Base-by-base conservation (phyloP, 2,888 invertebrate species). In the Sarcophaga caerulescens region DNA sequence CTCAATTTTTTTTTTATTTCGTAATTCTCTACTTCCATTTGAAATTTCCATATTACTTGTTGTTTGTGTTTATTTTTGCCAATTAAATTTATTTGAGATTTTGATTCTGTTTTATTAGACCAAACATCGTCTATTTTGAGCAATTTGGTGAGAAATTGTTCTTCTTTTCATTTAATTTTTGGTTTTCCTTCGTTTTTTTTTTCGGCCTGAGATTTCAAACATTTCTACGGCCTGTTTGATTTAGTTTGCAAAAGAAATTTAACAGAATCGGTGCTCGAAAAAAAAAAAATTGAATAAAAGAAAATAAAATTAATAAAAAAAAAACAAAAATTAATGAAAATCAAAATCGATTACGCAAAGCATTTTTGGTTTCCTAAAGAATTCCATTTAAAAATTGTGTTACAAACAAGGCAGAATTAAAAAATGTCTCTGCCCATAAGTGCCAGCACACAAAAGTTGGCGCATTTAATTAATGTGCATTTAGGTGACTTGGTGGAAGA, bases 381-480 rank as follows among this genome's bases (percentile, higher is more conserved):
- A 66, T 66, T 73, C 17, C 19, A 71, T 10, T 19, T 21, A 66
- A 57, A 77, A 57, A 45, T 63, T 25, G 44, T 68, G 19, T 45
- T 73, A n/a, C 57, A 69, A 66, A 60, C 4, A 65, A 63, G 69
- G 76, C 35, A n/a, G 4, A 59, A 63, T 3, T 11, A 23, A 21
- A 81, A 83, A 85, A 87, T 85, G 85, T 73, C 84, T 3, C 68
- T 85, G 80, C 35, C 87, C 6, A 89, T 90, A 23, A 89, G 85
- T n/a, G 88, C 88, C 11, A 88, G 89, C 23, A 90, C 90, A 1
- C 89, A 89, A 82, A 91, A 92, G 71, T 66, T 93, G 73, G 90
- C 91, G 45, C 81, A 85, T 0, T 87, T 92, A 10, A 89, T 93
- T 60, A 90, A 92, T 66, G 62, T 84, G 5, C 91, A 92, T 88